phyloP scores from a whole-genome alignment of 2,888 invertebrate species.

The Chirona hameri region DNA sequence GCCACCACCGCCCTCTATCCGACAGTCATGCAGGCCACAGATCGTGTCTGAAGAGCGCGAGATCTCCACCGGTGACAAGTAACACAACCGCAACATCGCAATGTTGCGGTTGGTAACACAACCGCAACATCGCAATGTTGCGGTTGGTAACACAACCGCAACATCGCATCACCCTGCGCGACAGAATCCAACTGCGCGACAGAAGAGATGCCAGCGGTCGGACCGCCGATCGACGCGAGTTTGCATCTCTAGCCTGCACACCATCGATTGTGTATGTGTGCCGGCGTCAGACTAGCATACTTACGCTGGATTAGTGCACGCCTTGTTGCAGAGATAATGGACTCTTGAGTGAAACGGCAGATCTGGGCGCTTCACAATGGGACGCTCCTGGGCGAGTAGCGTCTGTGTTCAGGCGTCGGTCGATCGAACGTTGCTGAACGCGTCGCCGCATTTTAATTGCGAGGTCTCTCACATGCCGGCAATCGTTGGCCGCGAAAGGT shows the following conservation, averaged over 20 bases:
- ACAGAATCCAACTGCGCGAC: too few relatives aligned
- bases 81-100: too few relatives aligned
- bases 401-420: not conserved
- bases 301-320: not conserved
- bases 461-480: not conserved
- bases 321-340: constrained; percentile 4
- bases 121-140: too few relatives aligned
- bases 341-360: not conserved
- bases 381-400: not conserved
- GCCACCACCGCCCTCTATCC: too few relatives aligned
- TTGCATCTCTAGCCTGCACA: not conserved
- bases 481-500: not conserved
- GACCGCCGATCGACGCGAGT: too few relatives aligned
- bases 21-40: too few relatives aligned
- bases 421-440: not conserved
- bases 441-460: not conserved
- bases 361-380: not conserved
- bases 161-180: too few relatives aligned
- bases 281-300: not conserved
- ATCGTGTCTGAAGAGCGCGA: too few relatives aligned
- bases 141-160: too few relatives aligned
- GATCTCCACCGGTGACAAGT: too few relatives aligned
- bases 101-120: too few relatives aligned
- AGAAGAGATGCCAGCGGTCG: too few relatives aligned
- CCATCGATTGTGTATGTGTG: not conserved